phyloP scores from a whole-genome alignment of 2,888 invertebrate genomes.

The Xylota sylvarum region DNA sequence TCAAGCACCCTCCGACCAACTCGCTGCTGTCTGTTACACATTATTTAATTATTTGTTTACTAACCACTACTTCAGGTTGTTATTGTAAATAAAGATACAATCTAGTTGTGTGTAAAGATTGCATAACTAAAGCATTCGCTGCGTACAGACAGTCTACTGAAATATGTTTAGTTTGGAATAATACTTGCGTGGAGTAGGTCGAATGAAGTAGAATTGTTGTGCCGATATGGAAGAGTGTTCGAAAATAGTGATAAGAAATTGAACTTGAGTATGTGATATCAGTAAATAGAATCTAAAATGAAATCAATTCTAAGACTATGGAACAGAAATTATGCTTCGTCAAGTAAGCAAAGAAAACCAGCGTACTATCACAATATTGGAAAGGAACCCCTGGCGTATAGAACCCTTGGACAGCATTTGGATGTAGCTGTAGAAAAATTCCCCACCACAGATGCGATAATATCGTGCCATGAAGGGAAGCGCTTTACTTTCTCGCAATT shows the following conservation, averaged over 20 bases:
- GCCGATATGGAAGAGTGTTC: not conserved
- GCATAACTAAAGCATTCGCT: not conserved
- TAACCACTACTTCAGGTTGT: not conserved
- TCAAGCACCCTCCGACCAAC: not conserved
- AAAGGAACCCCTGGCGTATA: constrained; percentile 85
- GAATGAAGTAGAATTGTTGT: not conserved
- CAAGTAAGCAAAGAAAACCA: constrained; percentile 34
- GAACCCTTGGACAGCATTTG: constrained; percentile 87
- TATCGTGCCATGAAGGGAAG: constrained; percentile 86
- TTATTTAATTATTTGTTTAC: constrained; percentile 1
- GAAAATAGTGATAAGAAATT: not conserved
- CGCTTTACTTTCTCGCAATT: constrained; percentile 86
- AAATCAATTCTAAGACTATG: not conserved
- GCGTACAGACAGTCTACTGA: not conserved
- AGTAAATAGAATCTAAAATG: not conserved
- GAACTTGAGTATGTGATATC: not conserved
- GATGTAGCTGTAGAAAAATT: constrained; percentile 86
- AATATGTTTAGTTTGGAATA: not conserved
- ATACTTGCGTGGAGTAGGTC: not conserved
- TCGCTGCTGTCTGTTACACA: not conserved
- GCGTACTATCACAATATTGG: constrained; percentile 87
- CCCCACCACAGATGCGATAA: constrained; percentile 87
- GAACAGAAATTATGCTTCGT: constrained; percentile 10
- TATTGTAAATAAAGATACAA: not conserved
- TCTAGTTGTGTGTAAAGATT: not conserved